Evolutionary conservation across 2,113 vertebrate genomes (phyloP).

Genomic region (Ondatra zibethicus): DNA sequence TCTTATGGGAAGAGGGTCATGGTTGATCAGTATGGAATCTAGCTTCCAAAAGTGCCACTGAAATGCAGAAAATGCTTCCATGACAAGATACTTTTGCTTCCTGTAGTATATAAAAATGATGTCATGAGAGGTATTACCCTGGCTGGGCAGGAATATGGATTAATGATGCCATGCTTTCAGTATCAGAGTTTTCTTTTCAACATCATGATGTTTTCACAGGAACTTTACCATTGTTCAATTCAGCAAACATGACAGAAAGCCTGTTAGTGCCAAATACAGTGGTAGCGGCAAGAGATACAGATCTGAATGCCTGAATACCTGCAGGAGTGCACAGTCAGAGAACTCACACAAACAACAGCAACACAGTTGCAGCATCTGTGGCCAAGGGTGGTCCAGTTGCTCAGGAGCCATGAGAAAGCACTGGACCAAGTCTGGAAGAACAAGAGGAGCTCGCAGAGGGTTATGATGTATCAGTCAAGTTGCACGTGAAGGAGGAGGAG

Average conservation of each 20-base stretch:
- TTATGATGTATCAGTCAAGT: background rate
- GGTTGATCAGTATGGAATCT: constrained; percentile 83
- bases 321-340: background rate
- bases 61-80: constrained; percentile 86
- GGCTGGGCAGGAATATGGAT: constrained; percentile 88
- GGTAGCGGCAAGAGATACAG: constrained; percentile 7
- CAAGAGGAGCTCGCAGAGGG: background rate
- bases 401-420: background rate
- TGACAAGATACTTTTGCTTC: constrained; percentile 83
- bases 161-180: constrained; percentile 90
- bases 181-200: constrained; percentile 89
- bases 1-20: constrained; percentile 85
- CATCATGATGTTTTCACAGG: constrained; percentile 83
- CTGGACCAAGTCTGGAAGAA: background rate
- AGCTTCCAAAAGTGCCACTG: constrained; percentile 79
- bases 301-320: constrained; percentile 21
- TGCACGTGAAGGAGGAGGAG: background rate
- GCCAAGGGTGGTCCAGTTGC: background rate
- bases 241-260: constrained; percentile 63
- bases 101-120: constrained; percentile 82
- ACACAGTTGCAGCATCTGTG: background rate
- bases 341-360: background rate
- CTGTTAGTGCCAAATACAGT: constrained; percentile 48
- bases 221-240: constrained; percentile 64
- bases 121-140: constrained; percentile 69